Evolutionary conservation across 92 coral and sea anemone species (phyloP), one percentile per base, ranked within the genome.

Genomic region (Actinernus sp.): DNA sequence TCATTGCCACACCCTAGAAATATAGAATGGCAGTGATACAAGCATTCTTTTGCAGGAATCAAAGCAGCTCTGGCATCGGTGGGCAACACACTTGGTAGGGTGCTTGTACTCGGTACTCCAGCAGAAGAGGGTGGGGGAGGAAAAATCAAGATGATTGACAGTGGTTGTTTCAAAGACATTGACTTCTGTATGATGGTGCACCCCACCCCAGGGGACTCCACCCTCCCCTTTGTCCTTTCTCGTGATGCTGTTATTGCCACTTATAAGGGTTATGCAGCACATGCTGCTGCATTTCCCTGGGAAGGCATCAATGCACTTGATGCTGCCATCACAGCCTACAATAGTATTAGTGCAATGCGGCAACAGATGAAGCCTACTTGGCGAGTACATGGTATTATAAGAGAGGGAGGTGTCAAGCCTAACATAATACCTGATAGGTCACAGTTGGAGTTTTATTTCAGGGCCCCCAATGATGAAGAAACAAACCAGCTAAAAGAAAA

Each of bases 251-350:
- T 77, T 9, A 63, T 38, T 1, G 90, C 84, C 28, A 73, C 85
- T 24, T 92, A 64, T 74, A 92, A 81, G 46, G 98, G 98, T 1
- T 68, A 75, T 50, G 82, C 92, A 0, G 70, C 98, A 9, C 98
- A 92, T 92, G 97, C 97, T 8, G 93, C 97, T 2, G 92, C 92
- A 58, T 90, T 82, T 30, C 97, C 97, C 0, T 93, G 96, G 94
- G 91, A 91, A 61, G 97, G 97, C 19, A 41, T 88, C 48, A 91
- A 91, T 83, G 97, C 97, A 0, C 56, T 91, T 27, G 97, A 91
- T 69, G 97, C 97, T 26, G 94, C 92, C 23, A 91, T 91, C 5
- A 44, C 80, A 52, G 85, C 90, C 28, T 88, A 91, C 52, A 87
- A 40, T 57, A 68, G 33, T 51, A 54, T 88, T 20, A 88, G 90